Conservation (phyloP, 1,140 invertebrate species). For the Dreissena polymorpha region DNA sequence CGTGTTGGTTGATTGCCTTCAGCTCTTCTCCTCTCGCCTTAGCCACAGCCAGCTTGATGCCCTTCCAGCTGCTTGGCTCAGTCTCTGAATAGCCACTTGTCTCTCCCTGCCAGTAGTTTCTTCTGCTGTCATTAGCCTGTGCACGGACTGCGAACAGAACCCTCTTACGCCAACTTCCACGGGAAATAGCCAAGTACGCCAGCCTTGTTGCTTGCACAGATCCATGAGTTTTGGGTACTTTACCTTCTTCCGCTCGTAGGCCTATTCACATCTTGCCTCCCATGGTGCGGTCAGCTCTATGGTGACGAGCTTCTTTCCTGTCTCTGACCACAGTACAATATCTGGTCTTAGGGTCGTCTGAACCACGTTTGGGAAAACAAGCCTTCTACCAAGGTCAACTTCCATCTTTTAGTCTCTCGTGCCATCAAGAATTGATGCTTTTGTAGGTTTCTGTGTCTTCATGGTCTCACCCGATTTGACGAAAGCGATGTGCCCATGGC, state of each 20-base stretch:
- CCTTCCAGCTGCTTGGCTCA: constrained; percentile 12
- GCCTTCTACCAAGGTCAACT: background rate
- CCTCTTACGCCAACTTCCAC: constrained; percentile 13
- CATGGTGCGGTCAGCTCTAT: constrained; percentile 24
- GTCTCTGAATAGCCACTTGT: constrained; percentile 1
- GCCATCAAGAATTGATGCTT: background rate
- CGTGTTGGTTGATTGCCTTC: constrained; percentile 7
- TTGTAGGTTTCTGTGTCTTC: background rate
- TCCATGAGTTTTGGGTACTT: constrained; percentile 33
- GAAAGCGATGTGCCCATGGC: background rate
- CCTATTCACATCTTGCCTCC: constrained; percentile 20
- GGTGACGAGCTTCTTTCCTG: constrained; percentile 33
- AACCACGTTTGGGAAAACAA: background rate
- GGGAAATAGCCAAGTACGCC: background rate
- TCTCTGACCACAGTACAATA: constrained; percentile 28
- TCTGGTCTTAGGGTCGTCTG: constrained; percentile 23
- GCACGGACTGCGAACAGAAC: constrained; percentile 8
- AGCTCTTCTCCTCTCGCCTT: constrained; percentile 22
- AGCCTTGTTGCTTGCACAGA: background rate
- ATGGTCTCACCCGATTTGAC: background rate
- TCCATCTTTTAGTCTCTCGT: background rate
- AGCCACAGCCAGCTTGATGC: constrained; percentile 31
- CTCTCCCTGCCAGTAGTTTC: constrained; percentile 22
- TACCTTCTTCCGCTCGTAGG: constrained; percentile 26
- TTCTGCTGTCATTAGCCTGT: constrained; percentile 11